Evolutionary conservation across 1,140 invertebrate species (phyloP).

Genomic region (Aphaenogaster rudis): DNA sequence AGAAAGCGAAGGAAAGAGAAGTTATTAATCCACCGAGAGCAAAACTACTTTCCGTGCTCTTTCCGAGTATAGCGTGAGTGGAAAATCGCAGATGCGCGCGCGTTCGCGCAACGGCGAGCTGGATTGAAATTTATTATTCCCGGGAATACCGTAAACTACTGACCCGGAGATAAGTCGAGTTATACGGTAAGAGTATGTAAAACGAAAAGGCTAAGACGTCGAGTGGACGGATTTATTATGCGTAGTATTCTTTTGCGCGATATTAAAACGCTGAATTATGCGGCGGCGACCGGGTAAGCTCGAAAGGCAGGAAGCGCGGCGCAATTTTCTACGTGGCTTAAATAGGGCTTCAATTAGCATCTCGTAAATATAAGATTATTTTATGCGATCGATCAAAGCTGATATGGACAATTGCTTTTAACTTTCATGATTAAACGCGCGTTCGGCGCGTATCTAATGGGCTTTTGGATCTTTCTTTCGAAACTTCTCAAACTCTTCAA

Average conservation of each 20-base stretch:
- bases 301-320: neutral
- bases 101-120: neutral
- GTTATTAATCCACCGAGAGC: slow-evolving; percentile 41
- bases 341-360: slow-evolving; percentile 3
- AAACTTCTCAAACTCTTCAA: neutral
- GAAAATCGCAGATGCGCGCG: neutral
- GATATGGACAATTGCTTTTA: neutral
- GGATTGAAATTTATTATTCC: slow-evolving; percentile 56
- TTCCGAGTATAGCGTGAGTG: neutral
- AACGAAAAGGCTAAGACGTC: slow-evolving; percentile 29
- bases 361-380: neutral
- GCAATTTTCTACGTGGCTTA: slow-evolving; percentile 12
- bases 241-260: slow-evolving; percentile 43
- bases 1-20: neutral
- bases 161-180: slow-evolving; percentile 44
- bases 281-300: neutral
- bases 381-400: neutral
- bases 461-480: neutral
- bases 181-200: slow-evolving; percentile 54
- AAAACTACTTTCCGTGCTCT: slow-evolving; percentile 23
- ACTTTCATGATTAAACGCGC: neutral
- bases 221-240: slow-evolving; percentile 47
- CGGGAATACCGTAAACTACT: slow-evolving; percentile 49
- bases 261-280: slow-evolving; percentile 51
- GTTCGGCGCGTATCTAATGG: neutral